A percentile compares a stretch with the other conserved stretches of the same genome.
Evolutionary conservation across 2,888 invertebrate species (phyloP).

Genomic region (Anodontia alba): DNA sequence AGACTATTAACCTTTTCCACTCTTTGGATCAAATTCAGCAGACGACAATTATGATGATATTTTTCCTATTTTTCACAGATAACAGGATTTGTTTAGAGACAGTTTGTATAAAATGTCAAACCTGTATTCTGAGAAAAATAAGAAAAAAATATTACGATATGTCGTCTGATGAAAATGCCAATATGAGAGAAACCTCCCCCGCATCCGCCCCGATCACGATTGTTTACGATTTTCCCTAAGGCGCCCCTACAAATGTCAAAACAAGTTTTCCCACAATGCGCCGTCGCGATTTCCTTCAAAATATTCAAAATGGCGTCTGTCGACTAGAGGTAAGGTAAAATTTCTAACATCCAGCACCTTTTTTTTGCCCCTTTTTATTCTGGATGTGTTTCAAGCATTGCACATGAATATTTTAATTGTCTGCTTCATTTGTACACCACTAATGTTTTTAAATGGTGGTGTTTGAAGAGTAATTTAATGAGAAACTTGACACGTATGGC

Average conservation of each 20-base stretch:
- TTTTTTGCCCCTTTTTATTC: neutral
- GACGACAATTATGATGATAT: too few species aligned
- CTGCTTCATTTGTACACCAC: too few species aligned
- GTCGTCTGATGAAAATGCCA: too few species aligned
- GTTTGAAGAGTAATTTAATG: neutral
- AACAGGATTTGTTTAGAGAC: too few species aligned
- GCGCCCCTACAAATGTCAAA: conserved; percentile 59
- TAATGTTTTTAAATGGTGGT: neutral
- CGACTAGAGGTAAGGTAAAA: conserved; percentile 23
- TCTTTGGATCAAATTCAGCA: too few species aligned
- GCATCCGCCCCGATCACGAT: too few species aligned
- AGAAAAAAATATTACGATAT: too few species aligned
- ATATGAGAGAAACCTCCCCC: too few species aligned
- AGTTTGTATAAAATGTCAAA: too few species aligned
- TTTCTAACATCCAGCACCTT: neutral
- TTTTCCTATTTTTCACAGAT: too few species aligned
- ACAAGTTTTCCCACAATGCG: conserved; percentile 65
- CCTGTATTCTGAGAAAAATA: too few species aligned
- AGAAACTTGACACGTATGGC: conserved; percentile 13
- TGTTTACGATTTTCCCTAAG: neutral
- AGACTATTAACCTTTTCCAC: too few species aligned
- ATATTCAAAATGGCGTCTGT: conserved; percentile 78
- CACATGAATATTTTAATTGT: neutral
- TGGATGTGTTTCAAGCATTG: neutral
- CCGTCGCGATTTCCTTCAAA: conserved; percentile 67